Evolutionary conservation across 2,888 invertebrate genomes (phyloP).

Genomic region (Tethea ocularis): DNA sequence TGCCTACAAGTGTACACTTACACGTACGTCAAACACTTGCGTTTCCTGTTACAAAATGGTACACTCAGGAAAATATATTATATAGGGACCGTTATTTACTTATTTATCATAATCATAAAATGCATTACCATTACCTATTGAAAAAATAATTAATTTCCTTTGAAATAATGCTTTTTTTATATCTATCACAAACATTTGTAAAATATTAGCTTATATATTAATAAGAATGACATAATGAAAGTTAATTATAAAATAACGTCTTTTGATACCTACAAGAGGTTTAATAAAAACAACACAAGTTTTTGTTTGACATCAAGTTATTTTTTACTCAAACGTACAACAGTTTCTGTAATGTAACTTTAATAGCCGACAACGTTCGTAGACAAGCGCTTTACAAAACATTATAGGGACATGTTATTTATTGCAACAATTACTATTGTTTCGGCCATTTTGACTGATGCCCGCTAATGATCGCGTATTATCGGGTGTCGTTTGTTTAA

Average conservation of each 20-base stretch:
- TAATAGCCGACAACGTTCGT: conserved; percentile 35
- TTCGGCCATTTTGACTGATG: conserved; percentile 67
- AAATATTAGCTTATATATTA: no score
- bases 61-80: conserved; percentile 18
- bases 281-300: not conserved
- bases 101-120: not conserved
- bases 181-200: no score
- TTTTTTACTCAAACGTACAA: conserved; percentile 20
- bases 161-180: no score
- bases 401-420: conserved; percentile 56
- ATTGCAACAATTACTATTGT: conserved; percentile 72
- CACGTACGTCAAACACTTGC: conserved; percentile 23
- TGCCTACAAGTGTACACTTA: conserved; percentile 20
- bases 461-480: conserved; percentile 59
- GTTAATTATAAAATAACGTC: not conserved
- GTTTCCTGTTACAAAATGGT: conserved; percentile 34
- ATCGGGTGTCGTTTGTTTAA: conserved; percentile 57
- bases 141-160: no score
- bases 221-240: no score
- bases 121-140: no score
- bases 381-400: conserved; percentile 44
- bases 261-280: not conserved
- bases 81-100: conserved; percentile 1
- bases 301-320: conserved; percentile 7
- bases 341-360: conserved; percentile 38